Percentiles rank a stretch among this genome's conserved stretches.
Evolutionary conservation across 2,113 vertebrate genomes (phyloP).

Genomic region (Megalops atlanticus): DNA sequence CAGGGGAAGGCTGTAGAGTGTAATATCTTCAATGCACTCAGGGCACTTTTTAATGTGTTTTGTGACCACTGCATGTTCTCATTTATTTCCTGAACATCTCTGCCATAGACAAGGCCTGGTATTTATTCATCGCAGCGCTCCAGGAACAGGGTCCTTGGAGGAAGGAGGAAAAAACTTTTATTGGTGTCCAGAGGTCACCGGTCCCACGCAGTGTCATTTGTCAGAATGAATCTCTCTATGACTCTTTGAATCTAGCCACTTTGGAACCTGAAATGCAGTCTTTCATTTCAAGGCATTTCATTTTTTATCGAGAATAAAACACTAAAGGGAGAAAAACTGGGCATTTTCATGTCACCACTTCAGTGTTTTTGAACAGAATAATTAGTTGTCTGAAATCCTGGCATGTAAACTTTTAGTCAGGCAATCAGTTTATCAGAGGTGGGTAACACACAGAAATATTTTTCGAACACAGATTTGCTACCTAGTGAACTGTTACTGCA

Average conservation of each 20-base stretch:
- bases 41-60: conserved; percentile 36
- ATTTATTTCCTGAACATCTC: conserved; percentile 29
- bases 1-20: conserved; percentile 15
- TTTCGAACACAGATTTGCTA: too few relatives aligned
- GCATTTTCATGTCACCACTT: not conserved
- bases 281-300: not conserved
- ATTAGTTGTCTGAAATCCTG: too few relatives aligned
- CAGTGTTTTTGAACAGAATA: not conserved
- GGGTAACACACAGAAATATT: too few relatives aligned
- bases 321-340: not conserved
- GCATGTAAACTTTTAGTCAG: too few relatives aligned
- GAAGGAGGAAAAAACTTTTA: not conserved
- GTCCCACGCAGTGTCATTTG: not conserved
- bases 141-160: not conserved
- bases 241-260: not conserved
- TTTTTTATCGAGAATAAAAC: not conserved
- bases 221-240: not conserved
- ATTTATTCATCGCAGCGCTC: not conserved
- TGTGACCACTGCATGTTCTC: conserved; percentile 21
- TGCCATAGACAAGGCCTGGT: conserved; percentile 2
- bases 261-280: not conserved
- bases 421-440: too few relatives aligned
- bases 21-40: conserved; percentile 28
- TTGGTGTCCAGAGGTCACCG: not conserved
- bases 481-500: not conserved